Percentiles rank a stretch among this genome's conserved stretches.
Conservation (phyloP, 1,140 invertebrate genomes). For the Lepidotrigona ventralis region DNA sequence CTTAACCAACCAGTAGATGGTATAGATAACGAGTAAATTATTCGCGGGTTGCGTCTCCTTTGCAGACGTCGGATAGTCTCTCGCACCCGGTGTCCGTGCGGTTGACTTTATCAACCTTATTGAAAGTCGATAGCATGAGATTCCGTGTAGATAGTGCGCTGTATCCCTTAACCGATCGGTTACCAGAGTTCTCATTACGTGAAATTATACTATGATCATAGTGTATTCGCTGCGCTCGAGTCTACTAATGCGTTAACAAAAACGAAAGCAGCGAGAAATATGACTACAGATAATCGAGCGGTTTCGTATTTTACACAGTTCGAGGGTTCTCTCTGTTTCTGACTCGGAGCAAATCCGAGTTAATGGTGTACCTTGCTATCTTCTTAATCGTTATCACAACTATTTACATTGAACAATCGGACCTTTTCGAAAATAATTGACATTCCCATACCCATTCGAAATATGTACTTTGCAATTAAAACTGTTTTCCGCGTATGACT, state of each 20-base stretch:
- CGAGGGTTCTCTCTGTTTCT: background rate
- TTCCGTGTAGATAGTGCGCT: conserved; percentile 73
- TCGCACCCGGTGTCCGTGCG: conserved; percentile 64
- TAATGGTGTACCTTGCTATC: conserved; percentile 5
- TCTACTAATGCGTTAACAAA: conserved; percentile 60
- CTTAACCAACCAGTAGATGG: conserved; percentile 72
- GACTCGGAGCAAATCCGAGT: background rate
- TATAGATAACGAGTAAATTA: conserved; percentile 79
- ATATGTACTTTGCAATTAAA: background rate
- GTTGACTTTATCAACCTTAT: conserved; percentile 79
- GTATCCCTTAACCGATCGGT: conserved; percentile 73
- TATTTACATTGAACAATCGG: conserved; percentile 37
- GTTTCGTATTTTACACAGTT: conserved; percentile 48
- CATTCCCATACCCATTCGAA: background rate
- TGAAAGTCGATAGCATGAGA: conserved; percentile 78
- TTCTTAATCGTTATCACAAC: conserved; percentile 14
- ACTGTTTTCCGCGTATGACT: conserved; percentile 2
- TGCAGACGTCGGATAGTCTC: conserved; percentile 71
- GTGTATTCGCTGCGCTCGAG: conserved; percentile 51
- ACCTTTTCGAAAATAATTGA: conserved; percentile 27
- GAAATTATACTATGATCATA: conserved; percentile 63
- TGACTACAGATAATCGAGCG: conserved; percentile 52
- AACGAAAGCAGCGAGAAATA: conserved; percentile 54
- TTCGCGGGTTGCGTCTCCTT: conserved; percentile 77
- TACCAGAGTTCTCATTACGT: conserved; percentile 68